These are phyloP conservation scores for Hymenopus coronatus DNA, from an alignment of 2,888 invertebrate genomes.

Conservation along the genomic window DNA sequence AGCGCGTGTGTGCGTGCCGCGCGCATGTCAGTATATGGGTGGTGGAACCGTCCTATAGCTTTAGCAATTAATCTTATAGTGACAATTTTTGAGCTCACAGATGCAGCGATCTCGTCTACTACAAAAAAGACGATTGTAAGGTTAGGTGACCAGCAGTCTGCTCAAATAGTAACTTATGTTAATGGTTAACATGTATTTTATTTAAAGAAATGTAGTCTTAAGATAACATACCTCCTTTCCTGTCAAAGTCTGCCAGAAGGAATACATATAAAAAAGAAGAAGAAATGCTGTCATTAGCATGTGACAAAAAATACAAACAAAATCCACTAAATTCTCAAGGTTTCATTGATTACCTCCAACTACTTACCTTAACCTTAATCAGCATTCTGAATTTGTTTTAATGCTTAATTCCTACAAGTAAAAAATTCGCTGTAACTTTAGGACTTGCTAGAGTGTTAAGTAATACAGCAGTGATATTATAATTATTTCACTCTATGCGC, in stretches of 20 bases:
- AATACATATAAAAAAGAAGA: constrained; percentile 36
- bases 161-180: not conserved
- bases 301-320: not conserved
- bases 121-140: not conserved
- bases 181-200: not conserved
- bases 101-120: no score
- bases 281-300: constrained; percentile 9
- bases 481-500: not conserved
- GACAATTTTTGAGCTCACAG: no score
- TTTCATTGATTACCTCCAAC: not conserved
- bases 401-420: not conserved
- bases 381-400: constrained; percentile 53
- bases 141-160: not conserved
- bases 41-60: no score
- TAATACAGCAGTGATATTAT: not conserved
- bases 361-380: constrained; percentile 63
- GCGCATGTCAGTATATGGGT: no score
- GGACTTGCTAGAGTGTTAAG: not conserved
- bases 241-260: constrained; percentile 69
- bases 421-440: not conserved
- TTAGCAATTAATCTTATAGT: no score
- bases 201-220: not conserved
- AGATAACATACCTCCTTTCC: constrained; percentile 67
- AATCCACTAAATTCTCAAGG: not conserved
- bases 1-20: no score